phyloP scores from a whole-genome alignment of 92 coral and sea anemone species.

The Palythoa heliodiscus region DNA sequence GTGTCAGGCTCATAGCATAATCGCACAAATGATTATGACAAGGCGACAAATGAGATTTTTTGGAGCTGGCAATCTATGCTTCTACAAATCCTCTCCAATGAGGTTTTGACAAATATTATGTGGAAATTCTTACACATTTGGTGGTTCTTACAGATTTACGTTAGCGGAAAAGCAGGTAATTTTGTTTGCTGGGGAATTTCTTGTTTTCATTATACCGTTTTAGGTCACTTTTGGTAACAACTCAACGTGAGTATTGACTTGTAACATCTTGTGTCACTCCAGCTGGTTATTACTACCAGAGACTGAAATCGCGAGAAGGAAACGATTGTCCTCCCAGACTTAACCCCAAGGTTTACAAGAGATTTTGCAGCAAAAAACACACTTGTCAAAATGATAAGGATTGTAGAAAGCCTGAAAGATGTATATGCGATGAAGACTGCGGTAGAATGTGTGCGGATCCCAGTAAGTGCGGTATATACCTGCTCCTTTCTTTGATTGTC shows the following conservation, averaged over 20 bases:
- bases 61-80: constrained; percentile 51
- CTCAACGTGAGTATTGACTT: constrained; percentile 22
- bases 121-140: constrained; percentile 79
- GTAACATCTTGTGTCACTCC: constrained; percentile 4
- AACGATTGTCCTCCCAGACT: constrained; percentile 76
- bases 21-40: constrained; percentile 74
- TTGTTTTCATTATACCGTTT: constrained; percentile 53
- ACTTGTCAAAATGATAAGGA: constrained; percentile 79
- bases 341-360: constrained; percentile 47
- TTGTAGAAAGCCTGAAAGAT: constrained; percentile 67
- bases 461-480: constrained; percentile 81
- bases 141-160: constrained; percentile 70
- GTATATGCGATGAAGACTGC: constrained; percentile 90
- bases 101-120: constrained; percentile 73
- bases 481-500: not conserved
- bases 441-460: constrained; percentile 85
- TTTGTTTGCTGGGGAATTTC: constrained; percentile 67
- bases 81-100: constrained; percentile 52
- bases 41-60: constrained; percentile 54
- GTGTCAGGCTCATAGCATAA: constrained; percentile 58
- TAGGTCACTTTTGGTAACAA: constrained; percentile 34
- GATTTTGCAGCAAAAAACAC: constrained; percentile 51
- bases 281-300: constrained; percentile 72
- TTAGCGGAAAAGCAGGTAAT: constrained; percentile 83
- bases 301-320: constrained; percentile 87